Evolutionary conservation across 2,888 invertebrate species (phyloP), one percentile per base, ranked within the genome.

Genomic region (Xestia c-nigrum): DNA sequence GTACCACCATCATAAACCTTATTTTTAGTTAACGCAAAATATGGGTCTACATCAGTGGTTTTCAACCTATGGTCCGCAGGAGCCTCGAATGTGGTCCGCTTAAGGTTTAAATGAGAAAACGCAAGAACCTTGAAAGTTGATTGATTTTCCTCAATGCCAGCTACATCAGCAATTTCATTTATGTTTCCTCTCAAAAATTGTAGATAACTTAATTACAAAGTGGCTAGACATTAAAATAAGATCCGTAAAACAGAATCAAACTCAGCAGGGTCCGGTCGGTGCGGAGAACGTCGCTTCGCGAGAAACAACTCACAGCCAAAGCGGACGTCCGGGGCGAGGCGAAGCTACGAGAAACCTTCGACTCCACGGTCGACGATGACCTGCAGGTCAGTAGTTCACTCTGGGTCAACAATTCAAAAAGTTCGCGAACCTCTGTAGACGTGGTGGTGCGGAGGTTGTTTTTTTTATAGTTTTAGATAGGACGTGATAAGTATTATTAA

Each of bases 281-380:
- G 64, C 97, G 99, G 61, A 97, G 99, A 82, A 99, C 99, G 63
- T 99, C 99, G 65, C 97, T 99, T 81, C 97, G 99, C 38, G 99
- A 99, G 94, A 99, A 99, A 96, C 98, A 98, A 85, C 97, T 99
- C 87, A 98, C 99, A 74, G 99, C 99, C 59, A 98, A 99, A 94
- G 98, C 99, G 88, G 99, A 99, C 95, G 99, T 99, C 40, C 98
- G 98, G 63, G 99, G 99, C 92, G 99, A 99, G 94, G 99, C 99
- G 40, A 97, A 98, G 80, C 89, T 97, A 0, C 81, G 97, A 59
- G 96, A 97, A 83, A 97, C 97, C 19, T 97, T 97, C 92, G 96
- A 96, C 84, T 95, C 94, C 0, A 93, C 94, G 0, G 94, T 91
- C 74, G 96, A 96, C 84, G 96, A 96, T 67, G 95, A 96, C n/a